phyloP scores from a whole-genome alignment of 2,113 vertebrate genomes.

The Catagonus wagneri region DNA sequence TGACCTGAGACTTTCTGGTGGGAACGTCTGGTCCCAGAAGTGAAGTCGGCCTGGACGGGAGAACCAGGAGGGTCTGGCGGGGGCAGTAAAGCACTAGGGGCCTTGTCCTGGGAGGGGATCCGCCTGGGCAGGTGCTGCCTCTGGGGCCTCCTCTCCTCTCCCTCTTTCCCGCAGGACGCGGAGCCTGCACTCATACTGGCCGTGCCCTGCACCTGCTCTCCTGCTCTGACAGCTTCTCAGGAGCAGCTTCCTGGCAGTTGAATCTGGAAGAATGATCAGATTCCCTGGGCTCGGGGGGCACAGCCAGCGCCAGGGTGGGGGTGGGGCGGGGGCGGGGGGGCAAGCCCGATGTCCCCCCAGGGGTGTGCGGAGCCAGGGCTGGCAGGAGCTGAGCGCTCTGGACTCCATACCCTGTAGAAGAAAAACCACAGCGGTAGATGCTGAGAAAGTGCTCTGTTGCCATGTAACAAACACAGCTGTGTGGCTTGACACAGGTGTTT shows the following conservation, averaged over 20 bases:
- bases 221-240: not conserved
- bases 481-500: not conserved
- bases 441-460: not conserved
- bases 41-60: not conserved
- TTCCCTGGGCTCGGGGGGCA: too few species aligned
- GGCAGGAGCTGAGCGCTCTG: not conserved
- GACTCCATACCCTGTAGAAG: not conserved
- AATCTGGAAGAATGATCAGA: not conserved
- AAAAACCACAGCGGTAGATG: not conserved
- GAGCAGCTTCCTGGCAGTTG: not conserved
- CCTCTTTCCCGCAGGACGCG: accelerated
- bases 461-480: not conserved
- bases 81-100: not conserved
- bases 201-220: not conserved
- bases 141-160: not conserved
- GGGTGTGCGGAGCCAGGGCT: not conserved
- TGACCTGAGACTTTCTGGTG: not conserved
- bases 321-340: not conserved
- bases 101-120: accelerated
- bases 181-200: not conserved
- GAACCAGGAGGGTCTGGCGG: not conserved
- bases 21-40: not conserved
- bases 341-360: not conserved
- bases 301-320: too few species aligned
- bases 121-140: not conserved